Conservation (phyloP, 2,888 invertebrate species). For the Brenthis ino region DNA sequence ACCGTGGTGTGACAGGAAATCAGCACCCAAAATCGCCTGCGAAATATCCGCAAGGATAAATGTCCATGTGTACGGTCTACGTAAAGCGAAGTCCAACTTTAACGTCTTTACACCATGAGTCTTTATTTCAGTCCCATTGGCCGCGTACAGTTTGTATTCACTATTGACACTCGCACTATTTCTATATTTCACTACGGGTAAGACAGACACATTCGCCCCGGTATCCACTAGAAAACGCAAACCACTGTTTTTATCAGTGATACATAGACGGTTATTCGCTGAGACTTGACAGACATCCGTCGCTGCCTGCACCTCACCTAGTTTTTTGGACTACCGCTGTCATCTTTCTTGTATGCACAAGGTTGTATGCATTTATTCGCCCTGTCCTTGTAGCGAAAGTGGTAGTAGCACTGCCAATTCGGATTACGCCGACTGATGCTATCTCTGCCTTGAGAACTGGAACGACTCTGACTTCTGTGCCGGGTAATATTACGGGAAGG, state of each 20-base stretch:
- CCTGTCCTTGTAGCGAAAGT: conserved; percentile 23
- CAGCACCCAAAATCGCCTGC: conserved; percentile 39
- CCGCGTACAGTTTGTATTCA: conserved; percentile 38
- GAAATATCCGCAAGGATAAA: conserved; percentile 34
- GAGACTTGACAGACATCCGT: conserved; percentile 31
- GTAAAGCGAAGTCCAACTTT: conserved; percentile 30
- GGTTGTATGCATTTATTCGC: conserved; percentile 31
- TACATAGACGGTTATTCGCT: conserved; percentile 31
- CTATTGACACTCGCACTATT: no score
- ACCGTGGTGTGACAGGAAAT: conserved; percentile 18
- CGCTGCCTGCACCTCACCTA: conserved; percentile 30
- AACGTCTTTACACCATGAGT: conserved; percentile 29
- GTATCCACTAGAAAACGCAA: conserved; percentile 30
- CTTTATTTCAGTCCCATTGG: conserved; percentile 37
- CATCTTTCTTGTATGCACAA: conserved; percentile 29
- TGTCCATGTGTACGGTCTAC: conserved; percentile 32
- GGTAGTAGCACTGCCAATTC: conserved; percentile 28
- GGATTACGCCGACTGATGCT: background rate
- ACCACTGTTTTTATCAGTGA: conserved; percentile 33
- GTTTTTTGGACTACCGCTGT: conserved; percentile 27
- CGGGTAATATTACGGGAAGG: conserved; percentile 1
- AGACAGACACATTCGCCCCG: conserved; percentile 31
- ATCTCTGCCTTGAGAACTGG: conserved; percentile 19
- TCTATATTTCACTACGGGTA: conserved; percentile 11
- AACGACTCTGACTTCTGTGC: background rate